Evolutionary conservation across 2,888 invertebrate genomes (phyloP).

Genomic region (Mongoloraphidia duomilia): DNA sequence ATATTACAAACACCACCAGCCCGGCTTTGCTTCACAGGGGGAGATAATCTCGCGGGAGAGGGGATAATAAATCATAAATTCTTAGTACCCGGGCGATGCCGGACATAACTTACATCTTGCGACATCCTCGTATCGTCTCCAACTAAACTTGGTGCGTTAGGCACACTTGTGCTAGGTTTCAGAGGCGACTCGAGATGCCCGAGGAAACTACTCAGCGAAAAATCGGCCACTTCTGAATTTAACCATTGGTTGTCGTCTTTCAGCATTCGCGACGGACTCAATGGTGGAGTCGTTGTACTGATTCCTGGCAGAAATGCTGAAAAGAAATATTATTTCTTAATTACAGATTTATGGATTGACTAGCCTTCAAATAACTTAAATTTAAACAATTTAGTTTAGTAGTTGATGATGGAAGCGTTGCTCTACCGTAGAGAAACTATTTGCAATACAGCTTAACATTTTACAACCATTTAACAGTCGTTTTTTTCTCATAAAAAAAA

Average conservation of each 20-base stretch:
- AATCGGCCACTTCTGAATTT: conserved; percentile 64
- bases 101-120: conserved; percentile 37
- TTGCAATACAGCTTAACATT: too few species aligned
- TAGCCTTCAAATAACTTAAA: not conserved
- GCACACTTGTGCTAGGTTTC: conserved; percentile 27
- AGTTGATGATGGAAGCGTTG: too few species aligned
- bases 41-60: too few species aligned
- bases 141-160: conserved; percentile 18
- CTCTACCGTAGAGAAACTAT: too few species aligned
- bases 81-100: too few species aligned
- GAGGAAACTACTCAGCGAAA: conserved; percentile 74
- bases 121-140: conserved; percentile 35
- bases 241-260: conserved; percentile 59
- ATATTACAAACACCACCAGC: too few species aligned
- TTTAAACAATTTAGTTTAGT: not conserved
- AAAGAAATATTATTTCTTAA: not conserved
- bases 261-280: conserved; percentile 52
- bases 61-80: too few species aligned
- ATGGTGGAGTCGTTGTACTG: conserved; percentile 24
- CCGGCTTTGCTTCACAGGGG: too few species aligned
- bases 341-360: not conserved
- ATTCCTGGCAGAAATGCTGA: not conserved
- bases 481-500: too few species aligned
- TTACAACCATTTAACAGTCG: too few species aligned
- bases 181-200: conserved; percentile 63